A percentile compares a stretch with the other conserved stretches of the same genome.
phyloP scores from a whole-genome alignment of 2,888 invertebrate genomes.

The Epirrita christyi region DNA sequence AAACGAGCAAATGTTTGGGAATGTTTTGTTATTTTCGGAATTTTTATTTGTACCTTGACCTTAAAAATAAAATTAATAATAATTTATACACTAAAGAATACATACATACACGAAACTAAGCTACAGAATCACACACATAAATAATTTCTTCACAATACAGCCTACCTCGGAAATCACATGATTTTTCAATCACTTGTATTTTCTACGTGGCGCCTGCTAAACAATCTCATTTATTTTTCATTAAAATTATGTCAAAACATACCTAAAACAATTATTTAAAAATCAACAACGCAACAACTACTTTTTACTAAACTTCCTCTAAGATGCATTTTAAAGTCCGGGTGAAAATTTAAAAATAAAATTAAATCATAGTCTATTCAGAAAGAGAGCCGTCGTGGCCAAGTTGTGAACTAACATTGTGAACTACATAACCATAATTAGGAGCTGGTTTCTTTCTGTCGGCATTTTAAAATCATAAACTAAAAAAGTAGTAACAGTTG shows the following conservation, averaged over 20 bases:
- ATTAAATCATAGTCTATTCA: neutral
- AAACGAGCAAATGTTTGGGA: slow-evolving; percentile 20
- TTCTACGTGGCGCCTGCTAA: slow-evolving; percentile 40
- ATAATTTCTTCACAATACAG: slow-evolving; percentile 74
- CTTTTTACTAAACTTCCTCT: slow-evolving; percentile 48
- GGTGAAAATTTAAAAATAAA: slow-evolving; percentile 27
- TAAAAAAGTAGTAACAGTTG: no score
- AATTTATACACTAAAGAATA: slow-evolving; percentile 71
- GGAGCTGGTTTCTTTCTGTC: no score
- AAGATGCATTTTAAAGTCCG: slow-evolving; percentile 49
- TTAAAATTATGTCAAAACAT: slow-evolving; percentile 64
- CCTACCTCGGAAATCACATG: slow-evolving; percentile 13
- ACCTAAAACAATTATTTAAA: slow-evolving; percentile 72
- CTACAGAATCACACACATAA: slow-evolving; percentile 83
- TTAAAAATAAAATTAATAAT: slow-evolving; percentile 42
- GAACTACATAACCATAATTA: no score
- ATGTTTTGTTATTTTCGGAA: slow-evolving; percentile 21
- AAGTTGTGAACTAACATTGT: no score
- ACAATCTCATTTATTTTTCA: slow-evolving; percentile 74
- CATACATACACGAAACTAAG: slow-evolving; percentile 54
- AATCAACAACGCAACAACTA: slow-evolving; percentile 78
- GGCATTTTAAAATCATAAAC: no score
- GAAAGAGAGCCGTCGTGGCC: no score
- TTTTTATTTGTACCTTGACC: slow-evolving; percentile 32
- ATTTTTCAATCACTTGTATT: neutral